Conservation (phyloP, 2,888 invertebrate genomes). For the Eumacrocentrus americanus region DNA sequence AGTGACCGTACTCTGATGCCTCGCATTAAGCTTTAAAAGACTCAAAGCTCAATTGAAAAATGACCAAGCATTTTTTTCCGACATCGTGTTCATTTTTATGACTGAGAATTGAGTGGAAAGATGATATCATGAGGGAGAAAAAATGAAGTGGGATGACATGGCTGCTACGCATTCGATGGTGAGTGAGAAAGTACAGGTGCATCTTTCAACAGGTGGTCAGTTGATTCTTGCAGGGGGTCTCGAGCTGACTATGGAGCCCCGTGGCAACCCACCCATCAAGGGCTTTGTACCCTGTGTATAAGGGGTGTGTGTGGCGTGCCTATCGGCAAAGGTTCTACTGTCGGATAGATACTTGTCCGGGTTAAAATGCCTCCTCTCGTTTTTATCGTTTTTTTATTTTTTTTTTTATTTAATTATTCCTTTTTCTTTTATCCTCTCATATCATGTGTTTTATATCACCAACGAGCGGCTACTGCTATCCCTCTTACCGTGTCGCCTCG, state of each 20-base stretch:
- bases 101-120: not conserved
- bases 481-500: slow-evolving; percentile 2
- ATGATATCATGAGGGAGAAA: slow-evolving; percentile 21
- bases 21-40: not conserved
- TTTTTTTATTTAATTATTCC: slow-evolving; percentile 5
- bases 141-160: too few relatives aligned
- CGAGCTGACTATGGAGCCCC: slow-evolving; percentile 44
- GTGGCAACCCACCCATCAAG: slow-evolving; percentile 61
- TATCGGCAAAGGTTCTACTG: slow-evolving; percentile 35
- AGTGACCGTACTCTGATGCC: too few relatives aligned
- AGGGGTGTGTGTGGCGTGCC: slow-evolving; percentile 38
- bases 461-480: slow-evolving; percentile 9
- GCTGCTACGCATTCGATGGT: too few relatives aligned
- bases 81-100: not conserved
- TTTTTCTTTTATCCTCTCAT: not conserved
- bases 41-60: not conserved
- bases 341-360: slow-evolving; percentile 22
- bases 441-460: slow-evolving; percentile 16
- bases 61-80: not conserved
- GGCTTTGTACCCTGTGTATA: slow-evolving; percentile 53
- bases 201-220: slow-evolving; percentile 60
- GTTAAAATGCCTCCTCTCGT: slow-evolving; percentile 17
- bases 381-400: slow-evolving; percentile 12
- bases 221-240: slow-evolving; percentile 30
- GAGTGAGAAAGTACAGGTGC: slow-evolving; percentile 58